Base-by-base conservation (phyloP, 2,888 invertebrate genomes). In the Dryadula phaetusa region DNA sequence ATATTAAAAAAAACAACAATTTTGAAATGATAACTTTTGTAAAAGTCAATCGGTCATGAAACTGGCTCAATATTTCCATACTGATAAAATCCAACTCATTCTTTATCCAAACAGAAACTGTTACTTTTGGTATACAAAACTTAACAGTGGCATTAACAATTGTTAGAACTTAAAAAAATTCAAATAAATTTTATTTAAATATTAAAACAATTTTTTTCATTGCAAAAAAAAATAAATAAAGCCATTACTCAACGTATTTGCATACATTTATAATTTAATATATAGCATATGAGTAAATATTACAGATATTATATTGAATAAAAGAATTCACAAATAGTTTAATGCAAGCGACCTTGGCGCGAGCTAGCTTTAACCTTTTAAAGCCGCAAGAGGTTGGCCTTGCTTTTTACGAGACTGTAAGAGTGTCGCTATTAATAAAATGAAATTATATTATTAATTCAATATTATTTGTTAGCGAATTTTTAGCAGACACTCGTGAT, bases 381-480 rank as follows among this genome's bases (percentile, higher is more conserved):
- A 62, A 70, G 66, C 60, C 63, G 63, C 63, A 54, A 70, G 70
- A 53, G 25, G 68, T 44, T 61, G 70, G 54, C 70, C 70, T 70
- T 70, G 70, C 66, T 70, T 68, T 70, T 70, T 63, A 70, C 66
- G 61, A 64, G 65, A 64, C 53, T 68, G 70, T 64, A 54, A 62
- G 69, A 69, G 66, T 63, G 69, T 62, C 32, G 37, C 44, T 60
- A 46, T 54, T 56, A 40, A 56, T 56, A 56, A 40, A 56, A 56
- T 56, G n/a, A 56, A 40, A 56, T 25, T 40, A 40, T 52, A 52
- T 52, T 52, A 52, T 32, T 16, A 56, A n/a, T 56, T 56, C 25
- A 56, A 56, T 56, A 40, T 56, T 22, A 56, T 16, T 56, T 5
- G 10, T 40, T n/a, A 40, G 40, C 25, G 25, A 7, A 32, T 25